Percentiles rank a stretch among this genome's conserved stretches.
Conservation (phyloP, 1,140 invertebrate species). For the Aphelenchoides besseyi region DNA sequence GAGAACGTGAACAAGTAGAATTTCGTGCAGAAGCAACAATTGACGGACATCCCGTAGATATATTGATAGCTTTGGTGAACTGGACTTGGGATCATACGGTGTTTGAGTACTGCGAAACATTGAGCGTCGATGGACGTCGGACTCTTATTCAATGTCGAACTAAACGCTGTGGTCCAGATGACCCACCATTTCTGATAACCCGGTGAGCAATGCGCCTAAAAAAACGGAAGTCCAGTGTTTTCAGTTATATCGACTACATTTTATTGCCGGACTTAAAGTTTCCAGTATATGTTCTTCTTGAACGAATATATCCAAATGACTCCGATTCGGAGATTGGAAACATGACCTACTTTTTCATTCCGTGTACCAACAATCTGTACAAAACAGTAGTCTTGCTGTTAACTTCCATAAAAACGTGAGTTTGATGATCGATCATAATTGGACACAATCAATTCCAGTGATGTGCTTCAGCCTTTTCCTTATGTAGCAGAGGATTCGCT, state of each 20-base stretch:
- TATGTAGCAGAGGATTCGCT: not conserved
- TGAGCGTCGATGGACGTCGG: not conserved
- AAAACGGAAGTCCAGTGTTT: not conserved
- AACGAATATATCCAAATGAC: not conserved
- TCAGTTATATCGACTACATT: not conserved
- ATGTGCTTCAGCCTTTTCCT: not conserved
- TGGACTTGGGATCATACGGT: not conserved
- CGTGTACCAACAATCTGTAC: not conserved
- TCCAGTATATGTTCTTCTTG: not conserved
- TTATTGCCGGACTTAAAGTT: not conserved
- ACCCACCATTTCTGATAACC: not conserved
- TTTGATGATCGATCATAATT: no score
- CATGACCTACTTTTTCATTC: not conserved
- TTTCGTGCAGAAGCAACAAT: not conserved
- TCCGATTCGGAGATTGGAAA: not conserved
- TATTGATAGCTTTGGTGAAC: not conserved
- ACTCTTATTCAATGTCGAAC: not conserved
- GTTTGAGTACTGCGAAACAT: not conserved
- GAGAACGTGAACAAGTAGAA: not conserved
- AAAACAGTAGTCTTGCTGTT: not conserved
- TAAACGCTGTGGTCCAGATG: not conserved
- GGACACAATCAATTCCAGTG: no score
- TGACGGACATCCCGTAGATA: not conserved
- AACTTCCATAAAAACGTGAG: not conserved
- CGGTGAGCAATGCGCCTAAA: not conserved